Percentiles rank a stretch among this genome's conserved stretches.
These are phyloP conservation scores for Conchocele bisecta DNA, from an alignment of 2,888 invertebrate species.

Conservation along the genomic window DNA sequence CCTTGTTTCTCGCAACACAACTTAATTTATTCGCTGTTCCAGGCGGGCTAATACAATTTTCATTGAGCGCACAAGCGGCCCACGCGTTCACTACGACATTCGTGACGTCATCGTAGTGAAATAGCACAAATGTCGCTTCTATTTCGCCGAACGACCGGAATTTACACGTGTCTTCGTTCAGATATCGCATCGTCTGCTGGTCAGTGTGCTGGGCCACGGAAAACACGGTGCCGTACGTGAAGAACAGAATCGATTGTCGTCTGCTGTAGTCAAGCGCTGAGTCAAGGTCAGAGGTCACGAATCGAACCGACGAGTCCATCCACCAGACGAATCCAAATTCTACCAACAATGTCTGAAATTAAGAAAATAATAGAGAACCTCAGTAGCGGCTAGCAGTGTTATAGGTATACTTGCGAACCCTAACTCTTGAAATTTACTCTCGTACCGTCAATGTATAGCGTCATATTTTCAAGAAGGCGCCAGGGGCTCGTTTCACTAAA, in stretches of 20 bases:
- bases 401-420: no score
- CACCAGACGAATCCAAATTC: slow-evolving; percentile 57
- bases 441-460: no score
- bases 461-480: no score
- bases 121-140: slow-evolving; percentile 54
- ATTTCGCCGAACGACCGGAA: slow-evolving; percentile 53
- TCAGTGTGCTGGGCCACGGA: slow-evolving; percentile 47
- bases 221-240: slow-evolving; percentile 36
- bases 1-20: slow-evolving; percentile 13
- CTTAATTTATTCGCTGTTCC: slow-evolving; percentile 20
- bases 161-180: slow-evolving; percentile 49
- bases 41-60: slow-evolving; percentile 42
- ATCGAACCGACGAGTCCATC: slow-evolving; percentile 54
- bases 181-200: slow-evolving; percentile 35
- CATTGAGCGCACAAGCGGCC: slow-evolving; percentile 48
- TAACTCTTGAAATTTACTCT: no score
- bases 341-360: slow-evolving; percentile 41
- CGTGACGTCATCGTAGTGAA: slow-evolving; percentile 47
- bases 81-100: slow-evolving; percentile 41
- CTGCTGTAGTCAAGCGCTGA: slow-evolving; percentile 32
- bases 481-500: no score
- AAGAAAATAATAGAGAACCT: no score
- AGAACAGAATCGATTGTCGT: slow-evolving; percentile 40
- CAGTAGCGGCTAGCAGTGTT: no score
- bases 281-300: slow-evolving; percentile 33